Percentiles rank a stretch among this genome's conserved stretches.
Evolutionary conservation across 1,140 invertebrate species (phyloP).

Genomic region (Holotrichia oblita): DNA sequence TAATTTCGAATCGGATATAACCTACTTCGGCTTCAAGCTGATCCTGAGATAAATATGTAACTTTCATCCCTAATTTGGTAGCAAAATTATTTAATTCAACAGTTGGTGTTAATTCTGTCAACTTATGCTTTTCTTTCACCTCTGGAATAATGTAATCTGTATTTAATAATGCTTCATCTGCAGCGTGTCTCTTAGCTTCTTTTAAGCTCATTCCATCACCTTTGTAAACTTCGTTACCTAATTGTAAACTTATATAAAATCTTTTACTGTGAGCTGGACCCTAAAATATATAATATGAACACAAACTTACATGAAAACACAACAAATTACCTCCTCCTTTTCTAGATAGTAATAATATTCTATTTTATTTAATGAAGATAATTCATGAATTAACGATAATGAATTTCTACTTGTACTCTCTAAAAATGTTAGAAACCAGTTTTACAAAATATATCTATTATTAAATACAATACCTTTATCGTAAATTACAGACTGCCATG

Average conservation of each 20-base stretch:
- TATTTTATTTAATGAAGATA: conserved; percentile 50
- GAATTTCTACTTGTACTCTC: conserved; percentile 25
- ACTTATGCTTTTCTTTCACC: conserved; percentile 44
- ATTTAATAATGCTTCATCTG: conserved; percentile 48
- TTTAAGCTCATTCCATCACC: conserved; percentile 52
- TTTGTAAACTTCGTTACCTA: conserved; percentile 53
- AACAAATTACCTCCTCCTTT: conserved; percentile 46
- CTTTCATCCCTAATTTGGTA: conserved; percentile 50
- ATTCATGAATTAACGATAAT: conserved; percentile 48
- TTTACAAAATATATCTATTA: no score
- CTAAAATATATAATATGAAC: conserved; percentile 43
- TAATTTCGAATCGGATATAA: background rate
- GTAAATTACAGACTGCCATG: background rate
- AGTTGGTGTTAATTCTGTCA: conserved; percentile 49
- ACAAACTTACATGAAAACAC: conserved; percentile 39
- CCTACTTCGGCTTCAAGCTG: background rate
- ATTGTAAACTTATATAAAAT: conserved; percentile 50
- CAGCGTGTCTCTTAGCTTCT: conserved; percentile 51
- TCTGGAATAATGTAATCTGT: conserved; percentile 52
- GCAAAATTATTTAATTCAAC: conserved; percentile 54
- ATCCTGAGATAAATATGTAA: conserved; percentile 45
- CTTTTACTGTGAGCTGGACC: conserved; percentile 50
- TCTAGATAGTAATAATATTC: conserved; percentile 48
- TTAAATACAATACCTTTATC: conserved; percentile 25
- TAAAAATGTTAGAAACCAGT: background rate